Percentiles rank a stretch among this genome's conserved stretches.
Evolutionary conservation across 2,888 invertebrate species (phyloP).

Genomic region (Cantharis rustica): DNA sequence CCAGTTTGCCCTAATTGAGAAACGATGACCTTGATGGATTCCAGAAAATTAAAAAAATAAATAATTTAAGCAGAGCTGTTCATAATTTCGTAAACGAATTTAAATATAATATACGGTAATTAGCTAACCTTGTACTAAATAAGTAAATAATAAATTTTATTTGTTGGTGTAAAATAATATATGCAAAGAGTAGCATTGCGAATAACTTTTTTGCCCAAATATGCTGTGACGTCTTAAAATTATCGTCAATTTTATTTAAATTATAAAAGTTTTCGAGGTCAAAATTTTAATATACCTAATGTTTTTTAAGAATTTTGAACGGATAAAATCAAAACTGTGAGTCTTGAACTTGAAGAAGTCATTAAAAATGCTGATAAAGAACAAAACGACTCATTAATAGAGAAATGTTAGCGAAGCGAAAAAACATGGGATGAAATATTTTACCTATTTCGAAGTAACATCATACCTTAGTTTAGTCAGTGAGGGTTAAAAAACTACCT

Average conservation of each 20-base stretch:
- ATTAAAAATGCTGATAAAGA: not conserved
- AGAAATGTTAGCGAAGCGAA: not conserved
- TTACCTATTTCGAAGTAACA: constrained; percentile 8
- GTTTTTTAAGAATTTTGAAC: not conserved
- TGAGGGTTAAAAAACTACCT: constrained; percentile 29
- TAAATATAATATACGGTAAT: not conserved
- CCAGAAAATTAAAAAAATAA: not conserved
- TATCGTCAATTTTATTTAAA: not conserved
- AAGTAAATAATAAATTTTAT: not conserved
- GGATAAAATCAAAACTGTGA: not conserved
- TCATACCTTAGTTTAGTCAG: constrained; percentile 5
- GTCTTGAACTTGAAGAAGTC: not conserved
- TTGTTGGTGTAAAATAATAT: not conserved
- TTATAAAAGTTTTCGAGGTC: not conserved
- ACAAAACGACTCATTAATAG: not conserved
- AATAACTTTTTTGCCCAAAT: not conserved
- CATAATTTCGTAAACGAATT: not conserved
- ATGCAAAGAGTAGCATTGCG: not conserved
- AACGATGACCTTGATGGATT: too few relatives aligned
- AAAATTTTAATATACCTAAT: not conserved
- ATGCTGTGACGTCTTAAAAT: not conserved
- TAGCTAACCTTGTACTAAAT: not conserved
- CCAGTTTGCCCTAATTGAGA: too few relatives aligned
- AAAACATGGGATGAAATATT: not conserved
- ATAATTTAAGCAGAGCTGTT: not conserved